These are phyloP conservation scores for Lamellibrachia columna DNA, from an alignment of 2,888 invertebrate genomes.

Conservation along the genomic window DNA sequence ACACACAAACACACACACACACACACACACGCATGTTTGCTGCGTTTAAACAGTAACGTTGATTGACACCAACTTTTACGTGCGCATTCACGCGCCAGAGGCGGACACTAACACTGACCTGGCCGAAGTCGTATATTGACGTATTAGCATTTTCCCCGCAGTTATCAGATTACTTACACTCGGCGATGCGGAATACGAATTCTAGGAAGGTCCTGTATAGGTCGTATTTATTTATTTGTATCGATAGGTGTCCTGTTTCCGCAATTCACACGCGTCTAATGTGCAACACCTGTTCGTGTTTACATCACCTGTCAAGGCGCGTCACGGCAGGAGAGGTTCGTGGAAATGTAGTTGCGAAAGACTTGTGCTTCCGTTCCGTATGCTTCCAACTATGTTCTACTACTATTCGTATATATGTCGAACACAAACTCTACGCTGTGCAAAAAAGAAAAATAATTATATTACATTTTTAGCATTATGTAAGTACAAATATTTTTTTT, in stretches of 20 bases:
- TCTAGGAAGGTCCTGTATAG: background rate
- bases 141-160: background rate
- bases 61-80: too few species aligned
- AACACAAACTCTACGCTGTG: too few species aligned
- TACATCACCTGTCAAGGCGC: background rate
- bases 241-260: background rate
- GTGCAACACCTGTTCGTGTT: background rate
- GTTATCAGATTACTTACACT: background rate
- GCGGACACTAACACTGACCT: background rate
- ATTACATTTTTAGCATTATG: too few species aligned
- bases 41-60: too few species aligned
- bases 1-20: too few species aligned
- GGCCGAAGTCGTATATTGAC: background rate
- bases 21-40: too few species aligned
- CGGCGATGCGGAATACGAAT: slow-evolving; percentile 3
- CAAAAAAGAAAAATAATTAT: too few species aligned
- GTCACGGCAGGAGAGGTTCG: background rate
- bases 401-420: too few species aligned
- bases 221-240: background rate
- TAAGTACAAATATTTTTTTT: too few species aligned
- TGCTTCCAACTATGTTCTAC: too few species aligned
- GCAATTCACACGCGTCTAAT: background rate
- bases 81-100: too few species aligned
- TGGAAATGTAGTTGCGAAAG: background rate
- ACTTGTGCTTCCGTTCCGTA: background rate